Base-by-base conservation (phyloP, 1,140 invertebrate genomes). In the Eriosoma lanigerum region DNA sequence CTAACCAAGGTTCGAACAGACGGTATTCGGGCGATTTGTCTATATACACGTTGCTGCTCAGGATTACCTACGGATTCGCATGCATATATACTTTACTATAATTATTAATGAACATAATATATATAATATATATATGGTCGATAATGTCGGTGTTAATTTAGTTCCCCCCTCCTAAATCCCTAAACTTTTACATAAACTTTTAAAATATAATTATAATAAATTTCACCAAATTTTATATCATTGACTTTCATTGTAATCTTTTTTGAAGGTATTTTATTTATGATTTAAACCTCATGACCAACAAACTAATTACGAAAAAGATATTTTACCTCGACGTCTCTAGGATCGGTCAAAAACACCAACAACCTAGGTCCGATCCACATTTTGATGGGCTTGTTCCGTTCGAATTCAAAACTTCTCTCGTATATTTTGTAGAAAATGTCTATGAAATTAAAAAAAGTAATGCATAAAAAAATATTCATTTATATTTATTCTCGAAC, bases 1-100 rank as follows among this genome's bases (percentile, higher is more conserved):
- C 94, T 56, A 97, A 89, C 95, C 95, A 97, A 1, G 94, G 94
- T 84, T 95, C 91, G 81, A 98, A 93, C 84, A 92, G 94, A 84
- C 83, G 84, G 82, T 88, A 85, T 86, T 93, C 91, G 1, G 88
- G 83, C 0, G 92, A 88, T 84, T 98, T 98, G 81, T 95, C 91
- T 32, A 97, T 90, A 83, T 96, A 92, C 75, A 92, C 90, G 46
- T 89, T 85, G 81, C 91, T 92, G 75, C 89, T 88, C 0, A 93
- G 85, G 68, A 93, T 91, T 13, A 84, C 81, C 84, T 85, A 81
- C 8, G 24, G 2, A 50, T 70, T 50, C 15, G 13, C 21, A 66
- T 6, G 38, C 1, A 64, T 26, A 15, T 32, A n/a, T 32, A 62
- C 24, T 32, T n/a, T n/a, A n/a, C n/a, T n/a, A n/a, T n/a, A n/a